Conservation (phyloP, 2,888 invertebrate species). For the Chaitophorus viminalis region DNA sequence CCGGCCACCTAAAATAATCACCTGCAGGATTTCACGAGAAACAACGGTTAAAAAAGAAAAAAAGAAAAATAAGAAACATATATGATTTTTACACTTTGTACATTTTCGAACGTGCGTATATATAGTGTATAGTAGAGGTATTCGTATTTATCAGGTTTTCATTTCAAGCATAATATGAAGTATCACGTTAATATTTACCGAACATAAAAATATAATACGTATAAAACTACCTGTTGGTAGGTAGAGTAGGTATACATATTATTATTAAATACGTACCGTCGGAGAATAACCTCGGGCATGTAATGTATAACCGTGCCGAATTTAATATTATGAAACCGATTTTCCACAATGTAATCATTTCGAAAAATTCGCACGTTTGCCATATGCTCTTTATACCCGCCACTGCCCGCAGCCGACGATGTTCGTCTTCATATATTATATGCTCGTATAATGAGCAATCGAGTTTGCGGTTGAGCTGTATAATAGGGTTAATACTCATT, state of each 20-base stretch:
- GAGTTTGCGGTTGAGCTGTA: not conserved
- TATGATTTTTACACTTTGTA: not conserved
- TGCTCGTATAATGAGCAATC: not conserved
- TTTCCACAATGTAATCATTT: not conserved
- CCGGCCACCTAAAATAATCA: not conserved
- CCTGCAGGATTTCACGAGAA: not conserved
- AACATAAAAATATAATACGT: not conserved
- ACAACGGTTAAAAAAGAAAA: not conserved
- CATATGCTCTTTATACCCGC: not conserved
- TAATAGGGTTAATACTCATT: too few relatives aligned
- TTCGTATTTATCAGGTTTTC: too few relatives aligned
- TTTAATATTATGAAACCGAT: not conserved
- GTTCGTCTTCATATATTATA: not conserved
- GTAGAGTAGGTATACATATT: too few relatives aligned
- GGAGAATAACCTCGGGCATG: not conserved
- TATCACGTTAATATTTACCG: not conserved
- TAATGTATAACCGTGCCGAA: not conserved
- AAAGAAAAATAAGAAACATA: not conserved
- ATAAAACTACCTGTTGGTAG: not conserved
- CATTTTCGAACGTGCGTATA: not conserved
- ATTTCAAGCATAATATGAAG: too few relatives aligned
- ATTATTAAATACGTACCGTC: not conserved
- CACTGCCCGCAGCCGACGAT: not conserved
- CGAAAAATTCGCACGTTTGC: conserved; percentile 7
- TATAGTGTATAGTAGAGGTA: too few relatives aligned